Conservation (phyloP, 1,140 invertebrate genomes). For the Zaprionus vittiger region DNA sequence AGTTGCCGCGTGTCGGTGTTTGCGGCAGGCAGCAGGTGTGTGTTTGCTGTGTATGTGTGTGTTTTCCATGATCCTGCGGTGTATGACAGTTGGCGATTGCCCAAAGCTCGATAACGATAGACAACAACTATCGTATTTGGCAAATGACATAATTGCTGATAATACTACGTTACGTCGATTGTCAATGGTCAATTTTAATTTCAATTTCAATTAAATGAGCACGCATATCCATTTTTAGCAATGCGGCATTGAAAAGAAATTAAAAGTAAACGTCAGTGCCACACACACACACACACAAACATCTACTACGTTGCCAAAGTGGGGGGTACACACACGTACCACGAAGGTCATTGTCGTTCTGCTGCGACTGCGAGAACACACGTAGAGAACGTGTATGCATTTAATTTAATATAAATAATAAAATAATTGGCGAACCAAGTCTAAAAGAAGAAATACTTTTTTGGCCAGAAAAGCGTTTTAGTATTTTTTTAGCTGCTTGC, state of each 20-base stretch:
- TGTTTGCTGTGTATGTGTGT: slow-evolving; percentile 22
- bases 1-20: slow-evolving; percentile 20
- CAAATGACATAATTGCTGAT: slow-evolving; percentile 78
- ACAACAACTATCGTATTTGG: slow-evolving; percentile 39
- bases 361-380: slow-evolving; percentile 25
- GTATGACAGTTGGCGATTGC: slow-evolving; percentile 31
- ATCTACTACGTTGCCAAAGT: slow-evolving; percentile 32
- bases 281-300: slow-evolving; percentile 24
- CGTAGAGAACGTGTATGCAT: slow-evolving; percentile 42
- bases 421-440: slow-evolving; percentile 49
- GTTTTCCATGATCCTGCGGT: slow-evolving; percentile 32
- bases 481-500: slow-evolving; percentile 41
- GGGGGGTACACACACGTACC: slow-evolving; percentile 28
- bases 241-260: slow-evolving; percentile 79
- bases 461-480: slow-evolving; percentile 62
- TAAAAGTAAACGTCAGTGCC: slow-evolving; percentile 77
- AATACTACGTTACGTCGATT: slow-evolving; percentile 52
- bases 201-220: slow-evolving; percentile 49
- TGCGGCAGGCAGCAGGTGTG: slow-evolving; percentile 21
- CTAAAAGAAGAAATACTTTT: slow-evolving; percentile 46
- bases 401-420: slow-evolving; percentile 56
- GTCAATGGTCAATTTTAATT: slow-evolving; percentile 53
- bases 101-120: slow-evolving; percentile 41
- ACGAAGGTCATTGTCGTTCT: slow-evolving; percentile 54
- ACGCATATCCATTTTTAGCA: slow-evolving; percentile 68